Conservation (phyloP, 1,140 invertebrate species). For the Dinoponera quadriceps region DNA sequence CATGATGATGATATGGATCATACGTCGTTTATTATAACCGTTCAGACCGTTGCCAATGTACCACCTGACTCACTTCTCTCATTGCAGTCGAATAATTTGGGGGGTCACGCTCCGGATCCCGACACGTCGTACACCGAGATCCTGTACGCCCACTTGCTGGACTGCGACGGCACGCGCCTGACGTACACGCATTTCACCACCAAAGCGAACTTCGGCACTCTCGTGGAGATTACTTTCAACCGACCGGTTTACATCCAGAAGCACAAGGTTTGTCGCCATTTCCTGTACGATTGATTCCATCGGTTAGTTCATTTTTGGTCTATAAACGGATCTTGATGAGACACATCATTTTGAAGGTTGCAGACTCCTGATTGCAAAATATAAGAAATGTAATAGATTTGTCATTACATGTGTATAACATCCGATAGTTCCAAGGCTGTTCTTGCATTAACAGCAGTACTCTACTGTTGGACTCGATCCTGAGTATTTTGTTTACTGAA, state of each 20-base stretch:
- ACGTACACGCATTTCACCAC: constrained; percentile 93
- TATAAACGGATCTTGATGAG: too few species aligned
- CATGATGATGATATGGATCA: too few species aligned
- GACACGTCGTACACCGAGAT: constrained; percentile 89
- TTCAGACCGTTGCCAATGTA: neutral
- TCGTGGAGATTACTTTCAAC: constrained; percentile 93
- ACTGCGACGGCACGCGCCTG: constrained; percentile 90
- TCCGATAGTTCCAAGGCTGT: too few species aligned
- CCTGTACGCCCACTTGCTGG: constrained; percentile 92
- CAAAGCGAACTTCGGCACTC: constrained; percentile 87
- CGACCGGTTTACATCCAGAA: constrained; percentile 91
- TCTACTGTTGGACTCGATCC: too few species aligned
- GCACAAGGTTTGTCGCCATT: constrained; percentile 89
- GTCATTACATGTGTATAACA: too few species aligned
- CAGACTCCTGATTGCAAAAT: too few species aligned
- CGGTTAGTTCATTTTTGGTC: too few species aligned
- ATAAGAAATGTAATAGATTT: too few species aligned
- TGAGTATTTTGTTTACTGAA: too few species aligned
- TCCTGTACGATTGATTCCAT: constrained; percentile 67
- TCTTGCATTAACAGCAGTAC: too few species aligned
- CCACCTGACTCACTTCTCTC: neutral
- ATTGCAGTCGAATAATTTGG: constrained; percentile 53
- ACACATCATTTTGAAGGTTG: too few species aligned
- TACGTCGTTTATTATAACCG: neutral
- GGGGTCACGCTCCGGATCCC: neutral